Evolutionary conservation across 1,140 invertebrate genomes (phyloP).

Genomic region (Triops cancriformis): DNA sequence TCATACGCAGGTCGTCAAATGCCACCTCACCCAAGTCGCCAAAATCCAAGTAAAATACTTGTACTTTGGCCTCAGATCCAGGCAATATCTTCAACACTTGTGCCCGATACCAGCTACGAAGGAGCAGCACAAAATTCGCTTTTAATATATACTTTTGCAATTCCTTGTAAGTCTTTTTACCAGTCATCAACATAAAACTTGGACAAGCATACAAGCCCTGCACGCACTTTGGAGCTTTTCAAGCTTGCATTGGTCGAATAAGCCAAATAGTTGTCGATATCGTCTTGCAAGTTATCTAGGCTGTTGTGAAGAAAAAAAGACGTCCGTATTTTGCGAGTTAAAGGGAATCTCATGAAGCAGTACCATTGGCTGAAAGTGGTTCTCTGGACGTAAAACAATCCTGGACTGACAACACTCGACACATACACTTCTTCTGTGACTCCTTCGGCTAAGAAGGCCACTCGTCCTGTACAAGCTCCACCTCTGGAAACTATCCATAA

Average conservation of each 20-base stretch:
- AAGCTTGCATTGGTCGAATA: background rate
- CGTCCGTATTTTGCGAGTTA: no score
- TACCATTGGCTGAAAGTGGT: background rate
- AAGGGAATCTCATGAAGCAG: background rate
- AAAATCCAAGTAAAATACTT: background rate
- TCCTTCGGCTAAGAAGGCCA: background rate
- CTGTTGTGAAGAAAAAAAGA: background rate
- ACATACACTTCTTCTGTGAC: background rate
- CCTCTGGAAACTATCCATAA: background rate
- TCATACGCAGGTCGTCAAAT: background rate
- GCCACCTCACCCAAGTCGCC: background rate
- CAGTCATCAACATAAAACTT: background rate
- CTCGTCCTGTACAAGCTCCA: background rate
- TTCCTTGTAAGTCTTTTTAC: background rate
- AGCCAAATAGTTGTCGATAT: background rate
- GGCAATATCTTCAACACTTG: background rate
- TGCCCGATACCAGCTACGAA: background rate
- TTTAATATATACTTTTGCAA: background rate
- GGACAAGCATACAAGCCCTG: background rate
- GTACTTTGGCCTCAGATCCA: background rate
- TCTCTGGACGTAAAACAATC: background rate
- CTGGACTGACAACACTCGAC: background rate
- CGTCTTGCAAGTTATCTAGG: background rate
- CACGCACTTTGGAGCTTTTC: background rate
- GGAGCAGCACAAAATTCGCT: background rate